phyloP scores from a whole-genome alignment of 1,140 invertebrate species.

The Stegodyphus dumicola region DNA sequence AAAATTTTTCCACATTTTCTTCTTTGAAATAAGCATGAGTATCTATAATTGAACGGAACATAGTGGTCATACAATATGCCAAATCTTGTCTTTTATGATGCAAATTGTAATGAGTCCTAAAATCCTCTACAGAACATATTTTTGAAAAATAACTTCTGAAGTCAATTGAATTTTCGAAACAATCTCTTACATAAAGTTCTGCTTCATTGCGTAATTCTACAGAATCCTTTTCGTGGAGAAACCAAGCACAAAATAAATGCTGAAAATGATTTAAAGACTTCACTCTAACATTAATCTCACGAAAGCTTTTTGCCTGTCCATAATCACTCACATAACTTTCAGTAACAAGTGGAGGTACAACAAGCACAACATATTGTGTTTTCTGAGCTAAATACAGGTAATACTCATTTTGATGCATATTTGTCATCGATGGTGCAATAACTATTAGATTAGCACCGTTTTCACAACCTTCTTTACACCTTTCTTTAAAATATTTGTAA shows the following conservation, averaged over 20 bases:
- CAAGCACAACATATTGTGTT: constrained; percentile 39
- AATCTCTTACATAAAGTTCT: constrained; percentile 24
- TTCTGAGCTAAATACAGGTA: constrained; percentile 17
- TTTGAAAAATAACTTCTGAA: not conserved
- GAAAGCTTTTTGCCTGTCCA: not conserved
- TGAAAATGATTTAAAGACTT: constrained; percentile 13
- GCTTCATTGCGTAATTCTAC: constrained; percentile 4
- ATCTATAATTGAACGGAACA: not conserved
- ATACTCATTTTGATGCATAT: not conserved
- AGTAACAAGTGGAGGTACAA: constrained; percentile 20
- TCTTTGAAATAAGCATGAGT: constrained; percentile 23
- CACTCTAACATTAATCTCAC: not conserved
- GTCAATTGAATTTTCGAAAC: constrained; percentile 15
- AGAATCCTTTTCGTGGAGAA: constrained; percentile 34
- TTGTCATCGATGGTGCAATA: constrained; percentile 18
- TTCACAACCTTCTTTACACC: not conserved
- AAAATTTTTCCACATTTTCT: not conserved
- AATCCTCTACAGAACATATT: not conserved
- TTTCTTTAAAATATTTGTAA: constrained; percentile 5
- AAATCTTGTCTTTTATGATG: constrained; percentile 34
- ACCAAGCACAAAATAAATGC: constrained; percentile 47
- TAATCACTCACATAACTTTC: not conserved
- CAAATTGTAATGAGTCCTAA: constrained; percentile 7
- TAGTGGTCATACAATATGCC: constrained; percentile 9
- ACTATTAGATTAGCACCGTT: constrained; percentile 18